phyloP scores from a whole-genome alignment of 1,140 invertebrate species.

The Drosophila erecta region DNA sequence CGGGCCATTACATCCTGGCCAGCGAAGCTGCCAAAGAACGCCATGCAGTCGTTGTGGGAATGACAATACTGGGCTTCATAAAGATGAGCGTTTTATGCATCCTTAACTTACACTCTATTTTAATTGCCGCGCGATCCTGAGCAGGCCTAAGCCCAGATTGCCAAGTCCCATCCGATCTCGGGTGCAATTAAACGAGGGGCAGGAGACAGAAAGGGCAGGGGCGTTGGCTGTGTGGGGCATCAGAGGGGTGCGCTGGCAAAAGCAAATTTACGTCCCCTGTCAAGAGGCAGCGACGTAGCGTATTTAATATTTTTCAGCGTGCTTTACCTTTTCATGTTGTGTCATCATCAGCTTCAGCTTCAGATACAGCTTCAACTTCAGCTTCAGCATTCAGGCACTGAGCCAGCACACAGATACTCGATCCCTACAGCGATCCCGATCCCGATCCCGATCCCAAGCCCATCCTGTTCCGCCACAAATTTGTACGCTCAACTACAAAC shows the following conservation, averaged over 20 bases:
- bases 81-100: conserved; percentile 81
- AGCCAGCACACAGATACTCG: conserved; percentile 37
- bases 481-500: conserved; percentile 82
- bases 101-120: conserved; percentile 84
- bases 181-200: conserved; percentile 76
- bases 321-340: conserved; percentile 84
- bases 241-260: conserved; percentile 49
- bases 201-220: background rate
- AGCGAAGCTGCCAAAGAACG: background rate
- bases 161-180: conserved; percentile 42
- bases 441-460: conserved; percentile 58
- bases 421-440: conserved; percentile 11
- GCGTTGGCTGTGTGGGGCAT: background rate
- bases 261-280: conserved; percentile 84
- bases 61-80: conserved; percentile 58
- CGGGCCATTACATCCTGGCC: conserved; percentile 29
- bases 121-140: conserved; percentile 75
- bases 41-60: conserved; percentile 1
- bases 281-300: conserved; percentile 82
- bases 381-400: conserved; percentile 37
- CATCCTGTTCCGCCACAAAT: conserved; percentile 76
- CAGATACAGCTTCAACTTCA: conserved; percentile 26
- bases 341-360: conserved; percentile 78
- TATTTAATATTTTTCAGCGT: conserved; percentile 84
- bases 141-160: background rate